Evolutionary conservation across 2,113 vertebrate species (phyloP), one percentile per base, ranked within the genome.

Genomic region (Penelope pileata): DNA sequence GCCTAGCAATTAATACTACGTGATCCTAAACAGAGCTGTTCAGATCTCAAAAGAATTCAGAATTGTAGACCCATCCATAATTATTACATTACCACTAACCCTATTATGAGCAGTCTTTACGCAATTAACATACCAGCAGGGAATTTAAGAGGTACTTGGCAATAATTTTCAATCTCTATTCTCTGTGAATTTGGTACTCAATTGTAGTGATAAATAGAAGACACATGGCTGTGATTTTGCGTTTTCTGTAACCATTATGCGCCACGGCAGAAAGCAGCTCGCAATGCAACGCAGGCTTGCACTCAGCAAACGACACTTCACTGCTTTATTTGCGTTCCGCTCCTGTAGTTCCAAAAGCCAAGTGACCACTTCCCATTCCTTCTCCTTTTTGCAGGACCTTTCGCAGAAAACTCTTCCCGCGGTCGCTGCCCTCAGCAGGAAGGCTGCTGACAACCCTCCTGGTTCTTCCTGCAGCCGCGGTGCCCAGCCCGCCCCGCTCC

Each of bases 71-170:
- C 66, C 64, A 94, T 96, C 85, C 86, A 72, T 86, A 96, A 94
- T 95, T 93, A 96, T 91, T 93, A 93, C 93, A 91, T 96, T 95
- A 96, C 85, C 48, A 88, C 91, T 96, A 93, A 93, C 94, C 68
- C 80, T 93, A 88, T 94, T 90, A 96, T 47, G 86, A 96, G 83
- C 87, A 92, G 95, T 90, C 88, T 94, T 93, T 90, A 91, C 82
- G 85, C 82, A 91, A 95, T 95, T 93, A 96, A 96, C 90, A 93
- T 92, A 96, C 85, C 94, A 90, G 90, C 60, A 94, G 90, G 90
- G 91, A 95, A 96, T 93, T 96, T 91, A 91, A 94, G 94, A 93
- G 93, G 93, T 90, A 90, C 88, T 95, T 86, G 94, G 88, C 86
- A 94, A 94, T 95, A 88, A 95, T 96, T 95, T 95, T 90, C 95